A percentile compares a stretch with the other conserved stretches of the same genome.
Evolutionary conservation across 2,797 vertebrate species (phyloP).

Genomic region (Ctenopoma multispine): DNA sequence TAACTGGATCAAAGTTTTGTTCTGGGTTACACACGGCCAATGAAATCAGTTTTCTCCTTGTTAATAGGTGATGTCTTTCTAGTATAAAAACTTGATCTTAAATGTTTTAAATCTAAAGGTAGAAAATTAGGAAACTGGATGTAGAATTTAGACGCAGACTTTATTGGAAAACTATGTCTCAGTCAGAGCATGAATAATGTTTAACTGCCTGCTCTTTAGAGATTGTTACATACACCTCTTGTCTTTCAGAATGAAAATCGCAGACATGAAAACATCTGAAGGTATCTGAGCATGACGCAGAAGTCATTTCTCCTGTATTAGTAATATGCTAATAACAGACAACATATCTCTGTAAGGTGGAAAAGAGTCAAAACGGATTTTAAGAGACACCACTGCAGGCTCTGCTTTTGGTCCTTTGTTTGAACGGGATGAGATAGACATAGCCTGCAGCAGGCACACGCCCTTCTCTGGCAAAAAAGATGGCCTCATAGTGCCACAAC

Average conservation of each 20-base stretch:
- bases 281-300: conserved; percentile 86
- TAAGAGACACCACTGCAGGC: conserved; percentile 17
- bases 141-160: conserved; percentile 4
- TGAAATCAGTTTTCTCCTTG: conserved; percentile 45
- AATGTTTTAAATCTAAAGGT: conserved; percentile 1
- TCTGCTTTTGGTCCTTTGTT: conserved; percentile 31
- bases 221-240: conserved; percentile 89
- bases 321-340: conserved; percentile 46
- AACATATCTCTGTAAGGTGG: conserved; percentile 23
- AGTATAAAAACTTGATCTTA: not conserved
- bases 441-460: conserved; percentile 35
- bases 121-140: conserved; percentile 13
- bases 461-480: conserved; percentile 16
- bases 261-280: conserved; percentile 92
- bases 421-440: conserved; percentile 24
- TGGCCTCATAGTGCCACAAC: not conserved
- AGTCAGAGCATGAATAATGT: conserved; percentile 58
- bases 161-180: conserved; percentile 20
- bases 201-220: conserved; percentile 75
- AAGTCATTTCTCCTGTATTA: conserved; percentile 55
- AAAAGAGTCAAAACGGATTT: conserved; percentile 6
- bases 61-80: conserved; percentile 35
- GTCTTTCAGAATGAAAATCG: conserved; percentile 99
- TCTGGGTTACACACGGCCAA: conserved; percentile 44
- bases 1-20: conserved; percentile 50